Conservation (phyloP, 2,797 vertebrate genomes). For the Hapalemur alaotrensis region DNA sequence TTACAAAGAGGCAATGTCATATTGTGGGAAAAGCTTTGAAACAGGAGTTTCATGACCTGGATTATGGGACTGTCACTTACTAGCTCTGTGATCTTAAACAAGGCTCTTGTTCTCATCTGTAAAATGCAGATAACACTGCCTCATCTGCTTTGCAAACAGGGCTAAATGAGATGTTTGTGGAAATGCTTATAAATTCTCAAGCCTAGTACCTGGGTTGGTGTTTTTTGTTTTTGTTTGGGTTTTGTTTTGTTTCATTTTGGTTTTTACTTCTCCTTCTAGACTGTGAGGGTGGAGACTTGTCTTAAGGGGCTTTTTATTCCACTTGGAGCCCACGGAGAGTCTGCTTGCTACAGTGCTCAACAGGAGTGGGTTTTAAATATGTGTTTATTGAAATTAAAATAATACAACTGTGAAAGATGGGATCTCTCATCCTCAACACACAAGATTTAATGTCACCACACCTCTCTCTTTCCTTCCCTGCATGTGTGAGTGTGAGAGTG, state of each 20-base stretch:
- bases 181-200: background rate
- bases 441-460: background rate
- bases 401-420: background rate
- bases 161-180: background rate
- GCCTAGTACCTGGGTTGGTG: background rate
- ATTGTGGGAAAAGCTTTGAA: conserved; percentile 18
- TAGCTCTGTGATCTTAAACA: background rate
- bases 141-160: background rate
- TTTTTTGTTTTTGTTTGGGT: background rate
- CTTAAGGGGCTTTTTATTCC: background rate
- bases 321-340: background rate
- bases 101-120: conserved; percentile 25
- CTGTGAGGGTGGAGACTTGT: background rate
- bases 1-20: conserved; percentile 35
- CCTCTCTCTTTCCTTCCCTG: background rate
- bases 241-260: background rate
- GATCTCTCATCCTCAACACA: background rate
- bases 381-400: conserved; percentile 12
- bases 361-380: background rate
- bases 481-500: background rate
- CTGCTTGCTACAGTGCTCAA: background rate
- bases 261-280: background rate
- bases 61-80: conserved; percentile 1
- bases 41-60: background rate
- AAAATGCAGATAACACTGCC: conserved; percentile 41